Conservation (phyloP, 2,797 vertebrate genomes). For the Thunnus albacares region DNA sequence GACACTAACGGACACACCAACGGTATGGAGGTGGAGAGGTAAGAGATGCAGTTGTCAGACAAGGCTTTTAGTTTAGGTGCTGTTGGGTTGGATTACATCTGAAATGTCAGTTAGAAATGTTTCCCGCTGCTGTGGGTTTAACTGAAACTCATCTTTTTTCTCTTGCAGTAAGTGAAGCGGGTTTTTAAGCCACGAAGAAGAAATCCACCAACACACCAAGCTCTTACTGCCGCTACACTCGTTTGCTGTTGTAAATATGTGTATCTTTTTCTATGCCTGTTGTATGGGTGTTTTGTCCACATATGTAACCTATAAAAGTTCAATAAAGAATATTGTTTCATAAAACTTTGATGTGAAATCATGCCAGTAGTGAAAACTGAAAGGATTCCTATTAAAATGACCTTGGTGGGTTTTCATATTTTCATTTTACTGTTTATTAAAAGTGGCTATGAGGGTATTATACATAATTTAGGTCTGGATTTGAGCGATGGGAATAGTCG, state of each 20-base stretch:
- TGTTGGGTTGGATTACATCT: not conserved
- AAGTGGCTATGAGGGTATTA: too few relatives aligned
- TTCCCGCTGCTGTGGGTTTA: not conserved
- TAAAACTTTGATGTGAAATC: not conserved
- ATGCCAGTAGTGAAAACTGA: not conserved
- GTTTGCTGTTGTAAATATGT: constrained; percentile 71
- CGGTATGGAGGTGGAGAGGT: constrained; percentile 56
- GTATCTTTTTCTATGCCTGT: constrained; percentile 23
- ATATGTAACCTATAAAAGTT: constrained; percentile 68
- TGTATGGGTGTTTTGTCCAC: constrained; percentile 16
- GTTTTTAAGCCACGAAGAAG: not conserved
- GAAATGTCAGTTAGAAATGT: too few relatives aligned
- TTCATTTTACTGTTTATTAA: not conserved
- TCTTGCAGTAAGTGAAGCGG: constrained; percentile 54
- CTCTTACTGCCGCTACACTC: constrained; percentile 4
- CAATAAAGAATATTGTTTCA: constrained; percentile 92
- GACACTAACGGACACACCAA: constrained; percentile 3
- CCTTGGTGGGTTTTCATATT: not conserved
- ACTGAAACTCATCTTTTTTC: not conserved
- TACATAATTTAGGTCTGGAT: too few relatives aligned
- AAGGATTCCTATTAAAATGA: too few relatives aligned
- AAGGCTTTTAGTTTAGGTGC: too few relatives aligned
- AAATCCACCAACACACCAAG: not conserved
- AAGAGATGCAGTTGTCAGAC: not conserved
- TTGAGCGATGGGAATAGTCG: too few relatives aligned